Evolutionary conservation across 1,140 invertebrate species (phyloP).

Genomic region (Oscheius sp.): DNA sequence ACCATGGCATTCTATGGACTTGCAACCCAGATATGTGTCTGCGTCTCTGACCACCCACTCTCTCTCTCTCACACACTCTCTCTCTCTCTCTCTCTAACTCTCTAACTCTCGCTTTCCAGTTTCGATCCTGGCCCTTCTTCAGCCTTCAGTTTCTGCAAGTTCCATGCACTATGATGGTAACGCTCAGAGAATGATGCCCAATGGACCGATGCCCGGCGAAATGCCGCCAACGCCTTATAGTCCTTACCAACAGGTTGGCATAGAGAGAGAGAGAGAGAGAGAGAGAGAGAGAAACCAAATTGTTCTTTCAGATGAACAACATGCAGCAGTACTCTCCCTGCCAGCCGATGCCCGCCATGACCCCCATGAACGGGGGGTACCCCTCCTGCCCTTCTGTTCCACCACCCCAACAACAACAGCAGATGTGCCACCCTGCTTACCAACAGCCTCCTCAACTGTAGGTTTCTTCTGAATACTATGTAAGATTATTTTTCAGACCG

Average conservation of each 20-base stretch:
- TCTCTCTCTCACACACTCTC: neutral
- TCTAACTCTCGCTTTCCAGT: too few relatives aligned
- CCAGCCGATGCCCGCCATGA: neutral
- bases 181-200: neutral
- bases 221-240: neutral
- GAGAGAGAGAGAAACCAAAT: too few relatives aligned
- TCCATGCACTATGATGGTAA: neutral
- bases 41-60: neutral
- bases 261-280: neutral
- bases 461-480: neutral
- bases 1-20: neutral
- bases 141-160: too few relatives aligned
- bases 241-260: neutral
- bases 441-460: neutral
- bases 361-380: too few relatives aligned
- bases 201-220: neutral
- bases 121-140: too few relatives aligned
- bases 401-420: neutral
- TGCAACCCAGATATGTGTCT: neutral
- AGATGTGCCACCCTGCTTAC: neutral
- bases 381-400: neutral
- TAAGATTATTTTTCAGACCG: neutral
- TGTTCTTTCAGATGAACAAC: too few relatives aligned
- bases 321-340: neutral
- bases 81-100: too few relatives aligned